Evolutionary conservation across 30 jellyfish, hydroid and myxozoan species (phyloP).

Genomic region (Cassiopea xamachana): DNA sequence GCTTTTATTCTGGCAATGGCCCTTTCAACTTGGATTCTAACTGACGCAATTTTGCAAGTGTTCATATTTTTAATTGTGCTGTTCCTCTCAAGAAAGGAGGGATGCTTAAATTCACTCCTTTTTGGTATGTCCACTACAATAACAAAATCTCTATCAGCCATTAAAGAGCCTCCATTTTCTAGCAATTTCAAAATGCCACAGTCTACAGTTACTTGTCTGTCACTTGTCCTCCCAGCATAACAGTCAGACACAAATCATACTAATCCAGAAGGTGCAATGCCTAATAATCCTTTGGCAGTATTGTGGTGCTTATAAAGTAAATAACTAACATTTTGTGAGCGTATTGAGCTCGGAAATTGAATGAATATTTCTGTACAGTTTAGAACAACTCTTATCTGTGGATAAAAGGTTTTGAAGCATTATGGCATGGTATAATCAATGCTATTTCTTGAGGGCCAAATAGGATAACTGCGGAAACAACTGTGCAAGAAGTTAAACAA

Average conservation of each 20-base stretch:
- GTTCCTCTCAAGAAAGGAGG: constrained; percentile 72
- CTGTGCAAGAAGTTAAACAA: constrained; percentile 60
- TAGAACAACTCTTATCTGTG: constrained; percentile 51
- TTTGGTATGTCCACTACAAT: constrained; percentile 33
- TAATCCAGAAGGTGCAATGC: constrained; percentile 80
- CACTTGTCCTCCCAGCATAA: constrained; percentile 66
- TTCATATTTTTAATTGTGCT: constrained; percentile 24
- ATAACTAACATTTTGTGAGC: constrained; percentile 70
- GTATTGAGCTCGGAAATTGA: constrained; percentile 63
- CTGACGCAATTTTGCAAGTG: constrained; percentile 66
- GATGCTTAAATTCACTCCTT: constrained; percentile 32
- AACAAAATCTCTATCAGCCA: constrained; percentile 80
- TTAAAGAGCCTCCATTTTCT: constrained; percentile 65
- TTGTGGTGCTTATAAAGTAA: constrained; percentile 68
- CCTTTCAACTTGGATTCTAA: constrained; percentile 67
- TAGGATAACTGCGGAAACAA: constrained; percentile 41
- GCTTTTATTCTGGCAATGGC: constrained; percentile 63
- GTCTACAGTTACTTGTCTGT: constrained; percentile 26
- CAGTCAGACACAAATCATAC: constrained; percentile 69
- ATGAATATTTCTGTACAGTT: constrained; percentile 74
- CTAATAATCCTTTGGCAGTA: constrained; percentile 86
- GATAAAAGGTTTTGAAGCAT: constrained; percentile 57
- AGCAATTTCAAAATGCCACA: constrained; percentile 37
- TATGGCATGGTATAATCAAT: constrained; percentile 67
- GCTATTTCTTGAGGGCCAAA: constrained; percentile 54